Evolutionary conservation across 2,888 invertebrate species (phyloP), one percentile per base, ranked within the genome.

Genomic region (Lucinisca nassula): DNA sequence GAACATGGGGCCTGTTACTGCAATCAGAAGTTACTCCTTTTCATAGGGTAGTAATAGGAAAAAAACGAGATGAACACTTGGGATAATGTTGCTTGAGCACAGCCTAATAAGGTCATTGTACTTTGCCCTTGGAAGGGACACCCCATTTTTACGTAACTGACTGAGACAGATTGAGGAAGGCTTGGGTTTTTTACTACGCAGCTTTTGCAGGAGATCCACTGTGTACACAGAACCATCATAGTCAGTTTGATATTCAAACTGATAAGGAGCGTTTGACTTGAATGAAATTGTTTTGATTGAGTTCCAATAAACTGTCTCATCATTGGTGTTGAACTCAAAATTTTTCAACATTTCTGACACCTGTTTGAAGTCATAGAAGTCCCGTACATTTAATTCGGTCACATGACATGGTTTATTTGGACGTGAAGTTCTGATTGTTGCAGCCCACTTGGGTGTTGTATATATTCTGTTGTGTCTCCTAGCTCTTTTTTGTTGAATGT

Each of bases 391-490:
- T 74, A 87, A 73, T 80, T 87, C 87, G 8, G 38, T 76, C 2
- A 87, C 87, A 55, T 10, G 30, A 51, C 67, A 80, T 17, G 82
- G 79, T 0, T 79, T 38, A 32, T 49, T 80, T 30, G 17, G 75
- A 10, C 83, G 49, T 21, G 80, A 70, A 21, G 32, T n/a, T 51
- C 83, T 35, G 21, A 87, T 73, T 35, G 72, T 40, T 4, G 83
- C 73, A 55, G 83, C 83, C 82, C 83, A 84, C 76, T 87, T 73
- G 10, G 49, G 30, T 2, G 83, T 87, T 27, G 87, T 61, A 37
- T 83, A 76, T 8, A 80, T 51, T 1, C n/a, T 32, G 10, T 21
- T 72, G 30, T 70, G 6, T 51, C 30, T 76, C 30, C 74, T 84
- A 12, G 83, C 72, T 38, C 51, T 35, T 78, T 79, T 73, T 14